These are phyloP conservation scores for Listronotus bonariensis DNA, from an alignment of 1,140 invertebrate species.

Conservation along the genomic window DNA sequence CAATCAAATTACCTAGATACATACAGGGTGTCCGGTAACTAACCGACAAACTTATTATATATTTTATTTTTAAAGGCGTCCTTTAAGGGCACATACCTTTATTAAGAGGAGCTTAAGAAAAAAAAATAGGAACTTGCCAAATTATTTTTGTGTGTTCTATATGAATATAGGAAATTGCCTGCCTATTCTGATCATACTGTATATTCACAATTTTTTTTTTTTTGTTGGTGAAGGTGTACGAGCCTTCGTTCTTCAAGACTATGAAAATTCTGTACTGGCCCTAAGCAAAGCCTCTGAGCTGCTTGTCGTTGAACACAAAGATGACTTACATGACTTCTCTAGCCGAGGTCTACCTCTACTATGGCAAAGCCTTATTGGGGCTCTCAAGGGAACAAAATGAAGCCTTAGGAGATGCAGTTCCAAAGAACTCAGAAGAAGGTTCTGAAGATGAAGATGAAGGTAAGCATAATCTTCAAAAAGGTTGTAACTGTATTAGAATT, in stretches of 20 bases:
- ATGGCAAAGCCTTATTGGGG: constrained; percentile 73
- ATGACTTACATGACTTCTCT: constrained; percentile 73
- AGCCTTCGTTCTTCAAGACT: constrained; percentile 80
- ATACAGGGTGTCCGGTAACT: too few species aligned
- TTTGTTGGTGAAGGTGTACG: constrained; percentile 65
- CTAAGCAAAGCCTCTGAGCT: constrained; percentile 77
- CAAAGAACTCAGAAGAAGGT: constrained; percentile 41
- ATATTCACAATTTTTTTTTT: constrained; percentile 1
- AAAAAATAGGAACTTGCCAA: too few species aligned
- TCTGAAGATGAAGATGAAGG: constrained; percentile 36
- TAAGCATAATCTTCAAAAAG: neutral
- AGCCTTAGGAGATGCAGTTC: constrained; percentile 67
- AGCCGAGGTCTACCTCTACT: constrained; percentile 77
- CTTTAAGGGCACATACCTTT: too few species aligned
- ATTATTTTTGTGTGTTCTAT: too few species aligned
- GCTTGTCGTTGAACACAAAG: constrained; percentile 72
- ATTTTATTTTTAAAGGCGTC: too few species aligned
- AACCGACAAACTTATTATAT: too few species aligned
- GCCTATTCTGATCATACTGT: neutral
- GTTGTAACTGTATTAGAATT: too few species aligned
- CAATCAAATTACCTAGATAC: too few species aligned
- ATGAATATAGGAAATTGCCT: too few species aligned
- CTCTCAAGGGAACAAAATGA: constrained; percentile 79
- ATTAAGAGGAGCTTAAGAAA: too few species aligned
- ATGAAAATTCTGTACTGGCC: constrained; percentile 72